These are phyloP conservation scores for Troides oblongomaculatus DNA, from an alignment of 2,888 invertebrate genomes.

Conservation along the genomic window DNA sequence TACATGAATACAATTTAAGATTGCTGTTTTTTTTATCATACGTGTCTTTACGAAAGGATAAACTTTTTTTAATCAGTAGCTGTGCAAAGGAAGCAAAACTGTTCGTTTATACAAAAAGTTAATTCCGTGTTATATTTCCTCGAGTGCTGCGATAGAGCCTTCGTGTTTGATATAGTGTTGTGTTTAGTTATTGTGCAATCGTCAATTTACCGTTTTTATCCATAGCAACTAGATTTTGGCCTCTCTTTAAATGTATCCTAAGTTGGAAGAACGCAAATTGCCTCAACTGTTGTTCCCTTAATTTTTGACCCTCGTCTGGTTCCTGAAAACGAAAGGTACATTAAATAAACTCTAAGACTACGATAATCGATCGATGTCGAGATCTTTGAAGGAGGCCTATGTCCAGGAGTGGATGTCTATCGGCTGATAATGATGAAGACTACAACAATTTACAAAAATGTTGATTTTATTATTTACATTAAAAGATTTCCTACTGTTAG, in stretches of 20 bases:
- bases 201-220: conserved; percentile 92
- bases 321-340: conserved; percentile 59
- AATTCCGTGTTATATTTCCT: neutral
- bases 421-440: no score
- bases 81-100: conserved; percentile 19
- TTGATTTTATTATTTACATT: no score
- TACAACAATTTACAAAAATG: neutral
- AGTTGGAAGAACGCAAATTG: conserved; percentile 96
- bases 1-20: no score
- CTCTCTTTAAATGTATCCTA: conserved; percentile 92
- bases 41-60: neutral
- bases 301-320: conserved; percentile 85
- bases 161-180: conserved; percentile 30
- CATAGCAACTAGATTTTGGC: conserved; percentile 93
- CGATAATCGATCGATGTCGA: no score
- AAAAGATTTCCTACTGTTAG: no score
- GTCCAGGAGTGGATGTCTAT: no score
- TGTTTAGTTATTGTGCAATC: conserved; percentile 32
- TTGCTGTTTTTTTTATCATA: no score
- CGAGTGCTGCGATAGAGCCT: conserved; percentile 30
- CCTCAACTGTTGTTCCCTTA: conserved; percentile 86
- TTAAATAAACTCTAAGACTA: no score
- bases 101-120: conserved; percentile 1
- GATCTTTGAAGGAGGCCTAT: no score
- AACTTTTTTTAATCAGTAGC: neutral